Percentiles rank a stretch among this genome's conserved stretches.
Conservation (phyloP, 1,140 invertebrate genomes). For the Xylocopa sonorina region DNA sequence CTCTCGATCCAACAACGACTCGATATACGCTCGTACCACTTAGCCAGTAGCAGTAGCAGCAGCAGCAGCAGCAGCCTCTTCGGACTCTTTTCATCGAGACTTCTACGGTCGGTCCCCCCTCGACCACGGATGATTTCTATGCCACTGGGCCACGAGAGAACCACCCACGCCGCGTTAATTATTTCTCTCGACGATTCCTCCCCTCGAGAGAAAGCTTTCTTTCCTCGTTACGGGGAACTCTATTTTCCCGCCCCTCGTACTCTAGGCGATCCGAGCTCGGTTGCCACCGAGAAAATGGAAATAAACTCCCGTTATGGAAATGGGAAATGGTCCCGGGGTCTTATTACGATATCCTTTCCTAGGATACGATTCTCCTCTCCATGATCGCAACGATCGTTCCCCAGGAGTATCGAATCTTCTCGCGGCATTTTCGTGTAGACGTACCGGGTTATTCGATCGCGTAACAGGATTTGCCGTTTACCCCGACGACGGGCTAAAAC, state of each 20-base stretch:
- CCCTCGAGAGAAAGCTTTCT: not conserved
- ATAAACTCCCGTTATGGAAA: constrained; percentile 74
- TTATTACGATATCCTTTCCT: constrained; percentile 24
- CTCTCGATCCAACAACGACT: constrained; percentile 6
- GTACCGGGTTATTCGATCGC: not conserved
- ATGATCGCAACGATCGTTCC: constrained; percentile 35
- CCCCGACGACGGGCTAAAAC: not conserved
- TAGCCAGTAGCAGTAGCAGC: too few species aligned
- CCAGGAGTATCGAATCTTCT: not conserved
- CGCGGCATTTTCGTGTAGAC: not conserved
- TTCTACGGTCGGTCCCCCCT: not conserved
- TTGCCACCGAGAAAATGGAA: constrained; percentile 66
- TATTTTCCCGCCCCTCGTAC: not conserved
- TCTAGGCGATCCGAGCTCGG: constrained; percentile 4
- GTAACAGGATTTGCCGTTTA: constrained; percentile 8
- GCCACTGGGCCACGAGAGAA: constrained; percentile 25
- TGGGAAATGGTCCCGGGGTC: constrained; percentile 42
- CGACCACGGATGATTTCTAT: not conserved
- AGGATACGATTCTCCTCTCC: constrained; percentile 14
- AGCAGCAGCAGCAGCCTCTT: too few species aligned
- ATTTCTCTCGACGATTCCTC: constrained; percentile 20
- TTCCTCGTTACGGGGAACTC: not conserved
- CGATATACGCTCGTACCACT: constrained; percentile 1
- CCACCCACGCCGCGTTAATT: constrained; percentile 8
- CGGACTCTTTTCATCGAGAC: constrained; percentile 23